Evolutionary conservation across 2,113 vertebrate genomes (phyloP).

Genomic region (Chascanopsetta lugubris): DNA sequence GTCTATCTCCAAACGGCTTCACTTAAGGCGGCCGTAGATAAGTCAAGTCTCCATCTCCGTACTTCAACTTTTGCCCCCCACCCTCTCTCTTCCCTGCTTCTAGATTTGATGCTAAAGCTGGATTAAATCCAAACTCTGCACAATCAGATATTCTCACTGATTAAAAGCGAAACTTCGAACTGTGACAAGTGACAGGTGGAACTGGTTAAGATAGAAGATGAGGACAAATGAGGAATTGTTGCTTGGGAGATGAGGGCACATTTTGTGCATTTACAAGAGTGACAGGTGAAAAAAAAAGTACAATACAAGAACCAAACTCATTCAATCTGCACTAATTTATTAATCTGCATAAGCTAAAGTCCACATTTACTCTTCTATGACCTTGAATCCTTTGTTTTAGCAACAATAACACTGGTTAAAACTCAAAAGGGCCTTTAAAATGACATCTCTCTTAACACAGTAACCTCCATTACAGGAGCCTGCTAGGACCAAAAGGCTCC

Average conservation of each 20-base stretch:
- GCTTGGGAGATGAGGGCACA: slow-evolving; percentile 16
- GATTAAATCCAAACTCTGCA: slow-evolving; percentile 58
- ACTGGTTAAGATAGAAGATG: slow-evolving; percentile 3
- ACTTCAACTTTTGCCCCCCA: slow-evolving; percentile 36
- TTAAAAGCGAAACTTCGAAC: slow-evolving; percentile 29
- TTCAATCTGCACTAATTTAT: neutral
- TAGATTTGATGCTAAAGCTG: slow-evolving; percentile 31
- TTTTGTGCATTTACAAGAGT: neutral
- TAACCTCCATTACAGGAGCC: neutral
- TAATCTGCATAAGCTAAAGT: neutral
- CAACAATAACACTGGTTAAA: too few relatives aligned
- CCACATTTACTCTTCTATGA: neutral
- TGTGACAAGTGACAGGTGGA: slow-evolving; percentile 41
- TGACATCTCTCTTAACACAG: neutral
- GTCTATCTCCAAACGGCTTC: slow-evolving; percentile 61
- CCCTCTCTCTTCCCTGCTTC: neutral
- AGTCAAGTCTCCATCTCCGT: slow-evolving; percentile 59
- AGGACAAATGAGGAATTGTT: slow-evolving; percentile 28
- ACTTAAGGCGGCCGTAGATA: slow-evolving; percentile 58
- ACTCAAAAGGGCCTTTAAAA: too few relatives aligned
- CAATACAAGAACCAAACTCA: neutral
- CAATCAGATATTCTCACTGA: slow-evolving; percentile 44
- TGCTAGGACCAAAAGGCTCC: neutral
- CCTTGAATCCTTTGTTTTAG: neutral
- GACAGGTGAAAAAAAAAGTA: neutral